Evolutionary conservation across 2,797 vertebrate genomes (phyloP).

Genomic region (Cuniculus paca): DNA sequence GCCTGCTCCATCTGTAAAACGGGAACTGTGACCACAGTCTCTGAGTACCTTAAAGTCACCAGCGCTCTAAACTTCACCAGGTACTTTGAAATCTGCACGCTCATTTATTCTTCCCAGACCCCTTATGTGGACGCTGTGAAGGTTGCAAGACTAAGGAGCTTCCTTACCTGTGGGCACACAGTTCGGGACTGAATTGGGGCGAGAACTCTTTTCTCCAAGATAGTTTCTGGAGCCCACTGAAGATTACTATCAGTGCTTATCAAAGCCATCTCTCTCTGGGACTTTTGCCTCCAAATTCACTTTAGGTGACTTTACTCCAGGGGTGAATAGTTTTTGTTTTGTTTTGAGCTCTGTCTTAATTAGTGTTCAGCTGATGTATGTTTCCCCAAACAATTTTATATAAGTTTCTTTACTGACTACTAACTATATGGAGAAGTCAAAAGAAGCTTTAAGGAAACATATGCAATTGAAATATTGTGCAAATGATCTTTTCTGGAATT

Average conservation of each 20-base stretch:
- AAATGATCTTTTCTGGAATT: slow-evolving; percentile 35
- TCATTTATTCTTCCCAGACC: neutral
- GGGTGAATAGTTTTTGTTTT: neutral
- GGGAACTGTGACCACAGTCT: neutral
- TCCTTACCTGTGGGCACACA: neutral
- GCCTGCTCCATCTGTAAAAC: rapidly evolving
- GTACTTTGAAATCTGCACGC: neutral
- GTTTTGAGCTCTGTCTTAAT: neutral
- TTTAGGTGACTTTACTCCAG: slow-evolving; percentile 1
- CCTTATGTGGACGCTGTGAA: neutral
- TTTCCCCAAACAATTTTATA: slow-evolving; percentile 4
- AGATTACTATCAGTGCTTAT: neutral
- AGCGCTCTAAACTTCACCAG: neutral
- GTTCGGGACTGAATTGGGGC: neutral
- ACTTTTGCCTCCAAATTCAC: neutral
- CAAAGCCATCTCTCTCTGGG: neutral
- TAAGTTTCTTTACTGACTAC: slow-evolving; percentile 30
- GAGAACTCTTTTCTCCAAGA: neutral
- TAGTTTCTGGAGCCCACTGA: neutral
- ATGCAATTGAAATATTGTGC: neutral
- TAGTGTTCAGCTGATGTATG: neutral
- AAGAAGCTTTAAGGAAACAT: neutral
- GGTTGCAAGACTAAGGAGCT: neutral
- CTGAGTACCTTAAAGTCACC: neutral
- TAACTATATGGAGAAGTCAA: slow-evolving; percentile 1